phyloP scores from a whole-genome alignment of 2,113 vertebrate species.

The Cygnus buccinator region DNA sequence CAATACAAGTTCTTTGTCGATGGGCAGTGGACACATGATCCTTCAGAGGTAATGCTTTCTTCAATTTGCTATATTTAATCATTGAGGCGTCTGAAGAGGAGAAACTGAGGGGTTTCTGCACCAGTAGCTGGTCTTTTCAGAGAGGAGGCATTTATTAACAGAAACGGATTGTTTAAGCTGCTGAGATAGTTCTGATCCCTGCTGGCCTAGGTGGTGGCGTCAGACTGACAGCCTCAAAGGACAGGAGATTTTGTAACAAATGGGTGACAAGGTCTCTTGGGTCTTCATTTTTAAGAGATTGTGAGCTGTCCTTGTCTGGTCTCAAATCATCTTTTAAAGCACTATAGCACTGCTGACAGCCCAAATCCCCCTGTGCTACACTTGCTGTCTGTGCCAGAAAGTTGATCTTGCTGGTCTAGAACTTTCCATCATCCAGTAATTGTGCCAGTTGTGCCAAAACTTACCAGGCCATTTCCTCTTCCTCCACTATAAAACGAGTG shows the following conservation, averaged over 20 bases:
- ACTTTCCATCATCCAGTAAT: not conserved
- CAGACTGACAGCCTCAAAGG: not conserved
- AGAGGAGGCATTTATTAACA: not conserved
- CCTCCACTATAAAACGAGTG: not conserved
- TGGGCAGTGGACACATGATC: constrained; percentile 95
- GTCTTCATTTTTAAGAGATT: not conserved
- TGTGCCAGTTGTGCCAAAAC: not conserved
- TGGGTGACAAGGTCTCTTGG: not conserved
- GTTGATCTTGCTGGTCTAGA: not conserved
- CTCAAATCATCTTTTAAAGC: not conserved
- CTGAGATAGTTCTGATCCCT: not conserved
- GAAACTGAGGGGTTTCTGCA: not conserved
- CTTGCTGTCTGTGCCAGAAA: not conserved
- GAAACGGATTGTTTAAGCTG: not conserved
- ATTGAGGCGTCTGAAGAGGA: not conserved
- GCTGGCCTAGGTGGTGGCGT: not conserved
- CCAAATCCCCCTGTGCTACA: not conserved
- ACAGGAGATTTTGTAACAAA: not conserved
- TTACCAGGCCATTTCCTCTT: not conserved
- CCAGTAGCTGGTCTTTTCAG: not conserved
- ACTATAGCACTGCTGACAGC: not conserved
- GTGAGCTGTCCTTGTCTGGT: not conserved
- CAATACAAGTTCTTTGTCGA: constrained; percentile 98
- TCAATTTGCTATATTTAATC: not conserved
- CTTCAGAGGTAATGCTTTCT: constrained; percentile 83